phyloP scores from a whole-genome alignment of 2,888 invertebrate species.

The Psylliodes chrysocephalus region DNA sequence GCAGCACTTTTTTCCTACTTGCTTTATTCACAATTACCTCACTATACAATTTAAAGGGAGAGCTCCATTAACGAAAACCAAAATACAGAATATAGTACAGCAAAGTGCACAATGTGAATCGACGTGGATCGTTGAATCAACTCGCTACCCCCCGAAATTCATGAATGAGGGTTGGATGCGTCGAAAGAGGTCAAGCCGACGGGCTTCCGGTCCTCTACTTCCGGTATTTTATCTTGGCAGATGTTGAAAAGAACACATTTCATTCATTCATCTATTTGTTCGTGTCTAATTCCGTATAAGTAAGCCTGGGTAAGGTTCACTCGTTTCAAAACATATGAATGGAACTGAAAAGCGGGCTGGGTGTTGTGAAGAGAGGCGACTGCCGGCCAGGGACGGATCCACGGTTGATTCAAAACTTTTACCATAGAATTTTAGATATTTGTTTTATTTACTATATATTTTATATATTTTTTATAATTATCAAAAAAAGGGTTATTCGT shows the following conservation, averaged over 20 bases:
- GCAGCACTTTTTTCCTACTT: neutral
- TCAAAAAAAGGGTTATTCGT: too few relatives aligned
- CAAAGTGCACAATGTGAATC: slow-evolving; percentile 1
- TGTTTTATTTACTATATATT: too few relatives aligned
- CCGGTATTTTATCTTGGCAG: slow-evolving; percentile 48
- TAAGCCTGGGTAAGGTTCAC: slow-evolving; percentile 48
- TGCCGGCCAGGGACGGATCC: slow-evolving; percentile 19
- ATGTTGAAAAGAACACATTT: slow-evolving; percentile 50
- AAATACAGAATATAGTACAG: neutral
- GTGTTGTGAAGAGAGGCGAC: slow-evolving; percentile 42
- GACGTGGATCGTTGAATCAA: neutral
- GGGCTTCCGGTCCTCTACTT: slow-evolving; percentile 47
- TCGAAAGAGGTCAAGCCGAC: slow-evolving; percentile 33
- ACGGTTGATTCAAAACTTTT: too few relatives aligned
- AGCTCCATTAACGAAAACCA: slow-evolving; percentile 9
- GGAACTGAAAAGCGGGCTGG: slow-evolving; percentile 61
- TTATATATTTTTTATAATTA: too few relatives aligned
- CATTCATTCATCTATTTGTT: slow-evolving; percentile 59
- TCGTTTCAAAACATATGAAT: slow-evolving; percentile 54
- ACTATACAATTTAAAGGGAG: neutral
- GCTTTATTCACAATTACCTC: slow-evolving; percentile 8
- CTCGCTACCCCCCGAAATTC: slow-evolving; percentile 29
- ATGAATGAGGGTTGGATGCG: slow-evolving; percentile 38
- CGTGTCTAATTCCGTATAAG: slow-evolving; percentile 60
- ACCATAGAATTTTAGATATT: too few relatives aligned